phyloP scores from a whole-genome alignment of 2,888 invertebrate genomes.

The Mythimna albipuncta region DNA sequence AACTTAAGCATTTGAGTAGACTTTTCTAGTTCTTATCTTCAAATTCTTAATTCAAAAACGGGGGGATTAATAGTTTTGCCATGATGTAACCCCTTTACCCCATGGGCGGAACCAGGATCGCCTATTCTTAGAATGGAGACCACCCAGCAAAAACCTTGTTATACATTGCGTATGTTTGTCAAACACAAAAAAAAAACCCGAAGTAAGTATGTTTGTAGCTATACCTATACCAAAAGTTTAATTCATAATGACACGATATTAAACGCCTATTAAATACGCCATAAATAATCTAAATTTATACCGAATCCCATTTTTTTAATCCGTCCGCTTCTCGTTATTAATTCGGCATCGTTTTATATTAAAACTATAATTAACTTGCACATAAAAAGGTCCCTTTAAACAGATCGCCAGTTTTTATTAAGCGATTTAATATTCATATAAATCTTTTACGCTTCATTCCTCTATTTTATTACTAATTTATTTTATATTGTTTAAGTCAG shows the following conservation, averaged over 20 bases:
- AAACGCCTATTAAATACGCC: slow-evolving; percentile 80
- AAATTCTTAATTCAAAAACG: not conserved
- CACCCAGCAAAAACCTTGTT: slow-evolving; percentile 35
- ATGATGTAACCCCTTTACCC: not conserved
- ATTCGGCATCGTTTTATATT: slow-evolving; percentile 87
- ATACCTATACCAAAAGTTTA: slow-evolving; percentile 43
- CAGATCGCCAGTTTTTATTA: slow-evolving; percentile 83
- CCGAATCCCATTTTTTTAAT: slow-evolving; percentile 85
- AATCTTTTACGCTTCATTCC: slow-evolving; percentile 80
- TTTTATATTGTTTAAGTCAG: slow-evolving; percentile 69
- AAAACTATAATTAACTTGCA: slow-evolving; percentile 87
- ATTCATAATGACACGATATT: slow-evolving; percentile 77
- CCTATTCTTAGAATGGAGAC: slow-evolving; percentile 32
- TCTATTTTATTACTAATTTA: slow-evolving; percentile 81
- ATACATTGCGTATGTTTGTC: not conserved
- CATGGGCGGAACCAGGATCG: not conserved
- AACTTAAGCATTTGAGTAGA: too few species aligned
- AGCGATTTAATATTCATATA: slow-evolving; percentile 84
- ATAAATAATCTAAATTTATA: slow-evolving; percentile 88
- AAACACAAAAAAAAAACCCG: slow-evolving; percentile 16
- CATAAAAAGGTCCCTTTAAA: slow-evolving; percentile 84
- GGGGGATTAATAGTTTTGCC: slow-evolving; percentile 1
- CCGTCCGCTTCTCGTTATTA: slow-evolving; percentile 84
- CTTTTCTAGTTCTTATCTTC: not conserved
- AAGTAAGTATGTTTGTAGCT: slow-evolving; percentile 19